These are phyloP conservation scores for Phodopus roborovskii DNA, from an alignment of 2,113 vertebrate species.

Conservation along the genomic window DNA sequence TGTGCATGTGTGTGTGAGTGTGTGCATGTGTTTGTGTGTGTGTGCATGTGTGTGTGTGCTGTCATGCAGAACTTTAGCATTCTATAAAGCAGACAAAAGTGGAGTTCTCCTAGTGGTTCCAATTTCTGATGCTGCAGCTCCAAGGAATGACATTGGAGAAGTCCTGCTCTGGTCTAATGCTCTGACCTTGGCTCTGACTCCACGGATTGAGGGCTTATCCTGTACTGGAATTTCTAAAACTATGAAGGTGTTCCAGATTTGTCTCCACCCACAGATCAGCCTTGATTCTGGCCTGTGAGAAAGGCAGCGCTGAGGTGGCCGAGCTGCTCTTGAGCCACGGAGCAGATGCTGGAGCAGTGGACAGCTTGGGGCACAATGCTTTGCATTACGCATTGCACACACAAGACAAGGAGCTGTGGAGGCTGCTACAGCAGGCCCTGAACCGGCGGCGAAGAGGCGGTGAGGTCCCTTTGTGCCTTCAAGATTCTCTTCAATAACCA, in stretches of 20 bases:
- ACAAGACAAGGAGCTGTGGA: conserved; percentile 30
- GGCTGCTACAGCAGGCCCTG: conserved; percentile 60
- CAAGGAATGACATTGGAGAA: not conserved
- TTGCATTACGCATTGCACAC: conserved; percentile 12
- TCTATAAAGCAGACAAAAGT: not conserved
- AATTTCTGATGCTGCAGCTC: conserved; percentile 2
- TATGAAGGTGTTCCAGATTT: fast-evolving
- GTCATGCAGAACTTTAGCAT: not conserved
- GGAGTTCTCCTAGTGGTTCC: not conserved
- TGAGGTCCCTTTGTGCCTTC: conserved; percentile 23
- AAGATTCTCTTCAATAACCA: not conserved
- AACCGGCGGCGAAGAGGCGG: conserved; percentile 65
- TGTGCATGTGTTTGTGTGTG: not conserved
- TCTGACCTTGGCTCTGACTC: not conserved
- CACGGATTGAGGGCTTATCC: not conserved
- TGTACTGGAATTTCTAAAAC: not conserved
- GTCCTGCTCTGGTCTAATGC: not conserved
- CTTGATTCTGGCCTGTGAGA: conserved; percentile 83
- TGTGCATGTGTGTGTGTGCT: not conserved
- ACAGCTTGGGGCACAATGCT: conserved; percentile 65
- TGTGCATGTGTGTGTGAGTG: not conserved
- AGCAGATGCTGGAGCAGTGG: conserved; percentile 48
- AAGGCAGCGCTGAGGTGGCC: conserved; percentile 75
- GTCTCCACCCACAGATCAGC: conserved; percentile 79
- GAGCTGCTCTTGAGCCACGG: conserved; percentile 83